phyloP scores from a whole-genome alignment of 2,888 invertebrate genomes.

The Leptopilina drosophilae region DNA sequence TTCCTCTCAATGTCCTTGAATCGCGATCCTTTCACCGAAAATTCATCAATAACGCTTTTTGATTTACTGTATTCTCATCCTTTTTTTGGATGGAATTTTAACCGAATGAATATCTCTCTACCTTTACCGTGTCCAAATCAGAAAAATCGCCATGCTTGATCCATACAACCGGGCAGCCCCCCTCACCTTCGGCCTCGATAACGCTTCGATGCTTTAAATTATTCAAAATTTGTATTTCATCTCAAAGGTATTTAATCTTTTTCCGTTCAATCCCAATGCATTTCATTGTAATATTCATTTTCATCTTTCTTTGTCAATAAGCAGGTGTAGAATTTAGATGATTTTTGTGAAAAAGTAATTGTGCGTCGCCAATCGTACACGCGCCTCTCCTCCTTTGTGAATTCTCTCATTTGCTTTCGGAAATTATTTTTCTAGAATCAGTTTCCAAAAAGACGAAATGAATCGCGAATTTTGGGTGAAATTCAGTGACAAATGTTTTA shows the following conservation, averaged over 20 bases:
- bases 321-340: constrained; percentile 6
- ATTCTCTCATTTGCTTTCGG: constrained; percentile 6
- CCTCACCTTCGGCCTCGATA: constrained; percentile 59
- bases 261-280: neutral
- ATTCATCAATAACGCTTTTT: neutral
- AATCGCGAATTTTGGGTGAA: neutral
- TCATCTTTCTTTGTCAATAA: neutral
- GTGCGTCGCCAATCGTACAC: constrained; percentile 52
- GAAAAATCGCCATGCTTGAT: constrained; percentile 69
- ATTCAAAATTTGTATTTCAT: constrained; percentile 28
- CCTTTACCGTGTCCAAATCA: constrained; percentile 50
- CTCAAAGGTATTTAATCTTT: neutral
- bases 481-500: neutral
- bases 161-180: constrained; percentile 58
- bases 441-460: neutral
- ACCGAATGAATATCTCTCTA: constrained; percentile 37
- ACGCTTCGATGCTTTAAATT: constrained; percentile 29
- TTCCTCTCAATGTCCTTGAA: neutral
- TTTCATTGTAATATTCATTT: neutral
- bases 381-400: constrained; percentile 44
- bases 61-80: neutral
- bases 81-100: neutral
- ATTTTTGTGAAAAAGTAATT: constrained; percentile 48
- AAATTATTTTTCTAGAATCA: neutral
- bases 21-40: neutral